Evolutionary conservation across 1,140 invertebrate genomes (phyloP), one percentile per base, ranked within the genome.

Genomic region (Heliothis virescens): DNA sequence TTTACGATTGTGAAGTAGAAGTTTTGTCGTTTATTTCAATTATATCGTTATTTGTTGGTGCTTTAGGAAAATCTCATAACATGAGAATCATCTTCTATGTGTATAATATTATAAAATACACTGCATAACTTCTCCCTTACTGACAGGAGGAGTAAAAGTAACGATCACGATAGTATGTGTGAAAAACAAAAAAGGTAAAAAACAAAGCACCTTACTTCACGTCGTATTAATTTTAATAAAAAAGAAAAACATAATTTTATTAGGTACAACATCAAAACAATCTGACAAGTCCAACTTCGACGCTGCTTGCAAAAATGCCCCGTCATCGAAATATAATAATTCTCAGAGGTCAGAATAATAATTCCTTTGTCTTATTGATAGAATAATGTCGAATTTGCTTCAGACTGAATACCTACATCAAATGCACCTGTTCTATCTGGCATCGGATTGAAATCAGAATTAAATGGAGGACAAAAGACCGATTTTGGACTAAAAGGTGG

Each of bases 231-330:
- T 41, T 41, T 41, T 9, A 57, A 7, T 26, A 26, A 57, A 21
- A 4, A n/a, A 57, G 0, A 21, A 10, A 57, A 57, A 57, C 1
- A 53, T n/a, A 11, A 57, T 18, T 57, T 11, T 18, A 57, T 57
- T 41, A n/a, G n/a, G n/a, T n/a, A 41, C 9, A 41, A 41, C 34
- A 41, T 41, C 55, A 67, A 67, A 67, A 67, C 18, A 48, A 21
- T 67, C 16, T 47, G 41, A 67, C 63, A 48, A 16, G n/a, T 67
- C 18, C 16, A 67, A 48, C 5, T 16, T 48, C 21, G 21, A 10
- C n/a, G 16, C 48, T 53, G 48, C 52, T 47, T 13, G 12, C 48
- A 71, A 69, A 69, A 53, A 26, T n/a, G 67, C 67, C 29, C n/a
- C 21, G 12, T 71, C 67, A 71, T 52, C 26, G 18, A 53, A 50